A percentile compares a stretch with the other conserved stretches of the same genome.
Conservation (phyloP, 2,113 vertebrate genomes). For the Toxotes chatareus region DNA sequence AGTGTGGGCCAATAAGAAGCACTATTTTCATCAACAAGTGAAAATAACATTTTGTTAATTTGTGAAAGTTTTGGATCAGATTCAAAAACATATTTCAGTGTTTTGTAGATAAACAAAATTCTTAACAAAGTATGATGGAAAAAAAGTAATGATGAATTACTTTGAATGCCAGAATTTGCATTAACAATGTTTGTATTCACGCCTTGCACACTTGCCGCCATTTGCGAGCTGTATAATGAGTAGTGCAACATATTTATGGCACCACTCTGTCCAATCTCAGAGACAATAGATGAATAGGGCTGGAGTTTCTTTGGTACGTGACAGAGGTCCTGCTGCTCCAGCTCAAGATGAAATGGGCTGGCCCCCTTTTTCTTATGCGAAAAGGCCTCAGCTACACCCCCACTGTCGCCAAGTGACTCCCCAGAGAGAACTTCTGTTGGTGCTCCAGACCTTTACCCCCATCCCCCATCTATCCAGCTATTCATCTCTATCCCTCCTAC, state of each 20-base stretch:
- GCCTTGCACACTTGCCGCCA: constrained; percentile 60
- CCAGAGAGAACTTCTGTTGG: constrained; percentile 85
- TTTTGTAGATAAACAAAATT: neutral
- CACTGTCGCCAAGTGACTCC: constrained; percentile 77
- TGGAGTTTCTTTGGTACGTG: constrained; percentile 77
- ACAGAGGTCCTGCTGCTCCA: constrained; percentile 80
- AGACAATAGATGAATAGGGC: constrained; percentile 81
- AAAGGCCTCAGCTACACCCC: constrained; percentile 69
- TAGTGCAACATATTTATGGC: constrained; percentile 76
- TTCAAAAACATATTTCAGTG: neutral
- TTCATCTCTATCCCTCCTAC: constrained; percentile 73
- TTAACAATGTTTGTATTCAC: constrained; percentile 32
- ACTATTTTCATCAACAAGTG: constrained; percentile 32
- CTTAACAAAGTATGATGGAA: neutral
- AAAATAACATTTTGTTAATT: constrained; percentile 12
- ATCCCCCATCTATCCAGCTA: constrained; percentile 68
- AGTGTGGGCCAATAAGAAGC: constrained; percentile 19
- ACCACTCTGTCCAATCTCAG: constrained; percentile 67
- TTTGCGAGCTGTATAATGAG: constrained; percentile 55
- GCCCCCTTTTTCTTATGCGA: constrained; percentile 83
- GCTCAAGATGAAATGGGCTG: constrained; percentile 81
- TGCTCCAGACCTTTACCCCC: constrained; percentile 72
- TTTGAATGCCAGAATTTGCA: neutral
- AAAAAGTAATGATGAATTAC: neutral
- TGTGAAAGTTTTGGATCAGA: constrained; percentile 7